phyloP scores from a whole-genome alignment of 2,113 vertebrate species.

The Tonatia bakeri region DNA sequence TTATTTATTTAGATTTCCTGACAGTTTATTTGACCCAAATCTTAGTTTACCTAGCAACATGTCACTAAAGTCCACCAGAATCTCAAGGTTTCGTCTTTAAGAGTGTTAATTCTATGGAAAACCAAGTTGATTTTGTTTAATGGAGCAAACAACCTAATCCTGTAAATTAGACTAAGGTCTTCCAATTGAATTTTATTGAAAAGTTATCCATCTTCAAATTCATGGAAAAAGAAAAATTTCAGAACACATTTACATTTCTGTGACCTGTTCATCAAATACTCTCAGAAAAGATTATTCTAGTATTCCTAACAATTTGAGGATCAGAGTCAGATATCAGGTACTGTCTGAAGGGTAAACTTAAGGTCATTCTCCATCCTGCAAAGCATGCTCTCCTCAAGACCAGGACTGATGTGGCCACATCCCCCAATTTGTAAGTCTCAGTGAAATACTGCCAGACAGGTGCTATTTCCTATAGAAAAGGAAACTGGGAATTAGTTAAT shows the following conservation, averaged over 20 bases:
- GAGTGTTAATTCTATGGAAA: background rate
- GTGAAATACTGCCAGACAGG: background rate
- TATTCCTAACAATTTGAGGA: background rate
- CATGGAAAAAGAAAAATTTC: background rate
- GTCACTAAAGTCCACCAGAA: background rate
- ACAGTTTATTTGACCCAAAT: background rate
- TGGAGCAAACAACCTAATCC: background rate
- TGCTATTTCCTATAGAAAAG: background rate
- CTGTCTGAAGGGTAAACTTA: background rate
- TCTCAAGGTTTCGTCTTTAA: background rate
- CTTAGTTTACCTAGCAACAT: background rate
- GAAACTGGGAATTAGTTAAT: background rate
- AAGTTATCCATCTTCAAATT: background rate
- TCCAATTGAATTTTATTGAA: background rate
- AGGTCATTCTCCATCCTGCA: background rate
- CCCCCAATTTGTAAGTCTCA: background rate
- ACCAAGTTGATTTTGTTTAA: background rate
- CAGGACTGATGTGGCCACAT: background rate
- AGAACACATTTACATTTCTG: background rate
- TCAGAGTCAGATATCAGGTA: background rate
- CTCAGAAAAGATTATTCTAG: background rate
- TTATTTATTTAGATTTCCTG: background rate
- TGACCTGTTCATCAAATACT: background rate
- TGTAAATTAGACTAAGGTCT: background rate
- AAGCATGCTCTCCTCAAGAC: background rate